A percentile compares a stretch with the other conserved stretches of the same genome.
Conservation (phyloP, 2,888 invertebrate genomes). For the Tinea trinotella region DNA sequence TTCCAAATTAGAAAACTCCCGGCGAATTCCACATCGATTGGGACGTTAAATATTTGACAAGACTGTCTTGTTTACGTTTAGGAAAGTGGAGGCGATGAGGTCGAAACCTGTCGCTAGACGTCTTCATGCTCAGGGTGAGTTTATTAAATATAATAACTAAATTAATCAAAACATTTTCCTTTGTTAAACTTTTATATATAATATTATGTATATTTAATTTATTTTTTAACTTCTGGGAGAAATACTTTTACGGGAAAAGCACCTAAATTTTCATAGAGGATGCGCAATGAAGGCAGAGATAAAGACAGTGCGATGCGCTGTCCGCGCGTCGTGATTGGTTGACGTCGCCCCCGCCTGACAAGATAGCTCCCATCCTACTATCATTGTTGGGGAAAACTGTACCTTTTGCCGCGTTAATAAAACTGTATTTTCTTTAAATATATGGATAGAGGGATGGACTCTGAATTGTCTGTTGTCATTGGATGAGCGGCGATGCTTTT, state of each 20-base stretch:
- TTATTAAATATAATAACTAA: not conserved
- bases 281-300: conserved; percentile 56
- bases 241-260: not conserved
- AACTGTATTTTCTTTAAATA: not conserved
- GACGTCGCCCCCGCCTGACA: conserved; percentile 66
- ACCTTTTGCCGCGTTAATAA: not conserved
- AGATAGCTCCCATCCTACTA: conserved; percentile 66
- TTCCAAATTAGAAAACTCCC: not conserved
- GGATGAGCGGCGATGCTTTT: conserved; percentile 62
- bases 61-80: not conserved
- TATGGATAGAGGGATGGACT: conserved; percentile 55
- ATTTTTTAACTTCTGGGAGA: too few relatives aligned
- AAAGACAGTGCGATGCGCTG: conserved; percentile 62
- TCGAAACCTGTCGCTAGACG: conserved; percentile 81
- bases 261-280: conserved; percentile 21
- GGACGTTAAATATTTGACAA: conserved; percentile 6
- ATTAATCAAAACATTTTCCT: too few relatives aligned
- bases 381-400: not conserved
- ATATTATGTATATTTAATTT: too few relatives aligned
- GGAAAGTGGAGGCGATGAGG: conserved; percentile 63
- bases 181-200: too few relatives aligned
- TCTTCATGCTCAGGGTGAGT: conserved; percentile 79
- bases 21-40: not conserved
- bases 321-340: conserved; percentile 49
- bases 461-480: conserved; percentile 65